A percentile compares a stretch with the other conserved stretches of the same genome.
Conservation (phyloP, 2,113 vertebrate species). For the Callipepla squamata region DNA sequence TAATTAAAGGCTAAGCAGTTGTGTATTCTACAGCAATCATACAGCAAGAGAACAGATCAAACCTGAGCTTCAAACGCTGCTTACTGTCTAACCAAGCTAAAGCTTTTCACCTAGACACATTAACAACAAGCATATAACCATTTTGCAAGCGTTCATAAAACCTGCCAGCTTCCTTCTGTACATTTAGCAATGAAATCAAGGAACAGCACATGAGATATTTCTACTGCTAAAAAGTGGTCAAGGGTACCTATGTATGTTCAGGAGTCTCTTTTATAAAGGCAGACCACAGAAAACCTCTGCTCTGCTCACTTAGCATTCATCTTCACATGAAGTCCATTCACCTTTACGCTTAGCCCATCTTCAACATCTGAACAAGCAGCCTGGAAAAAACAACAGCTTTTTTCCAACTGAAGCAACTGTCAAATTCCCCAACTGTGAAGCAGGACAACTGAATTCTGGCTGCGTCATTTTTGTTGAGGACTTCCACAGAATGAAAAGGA, state of each 20-base stretch:
- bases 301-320: not conserved
- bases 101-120: not conserved
- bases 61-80: not conserved
- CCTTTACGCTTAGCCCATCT: not conserved
- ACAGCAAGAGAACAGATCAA: not conserved
- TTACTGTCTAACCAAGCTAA: not conserved
- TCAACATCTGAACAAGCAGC: not conserved
- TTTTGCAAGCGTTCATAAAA: not conserved
- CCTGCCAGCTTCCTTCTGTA: not conserved
- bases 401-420: not conserved
- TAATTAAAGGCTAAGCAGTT: not conserved
- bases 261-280: not conserved
- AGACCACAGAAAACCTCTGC: not conserved
- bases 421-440: not conserved
- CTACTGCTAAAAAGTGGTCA: not conserved
- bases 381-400: not conserved
- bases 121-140: not conserved
- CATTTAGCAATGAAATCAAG: not conserved
- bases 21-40: not conserved
- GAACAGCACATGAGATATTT: not conserved
- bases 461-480: not conserved
- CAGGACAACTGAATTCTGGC: not conserved
- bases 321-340: not conserved
- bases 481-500: not conserved
- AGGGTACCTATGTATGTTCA: not conserved